These are phyloP conservation scores for Tragelaphus strepsiceros DNA, from an alignment of 2,113 vertebrate species.

Conservation along the genomic window DNA sequence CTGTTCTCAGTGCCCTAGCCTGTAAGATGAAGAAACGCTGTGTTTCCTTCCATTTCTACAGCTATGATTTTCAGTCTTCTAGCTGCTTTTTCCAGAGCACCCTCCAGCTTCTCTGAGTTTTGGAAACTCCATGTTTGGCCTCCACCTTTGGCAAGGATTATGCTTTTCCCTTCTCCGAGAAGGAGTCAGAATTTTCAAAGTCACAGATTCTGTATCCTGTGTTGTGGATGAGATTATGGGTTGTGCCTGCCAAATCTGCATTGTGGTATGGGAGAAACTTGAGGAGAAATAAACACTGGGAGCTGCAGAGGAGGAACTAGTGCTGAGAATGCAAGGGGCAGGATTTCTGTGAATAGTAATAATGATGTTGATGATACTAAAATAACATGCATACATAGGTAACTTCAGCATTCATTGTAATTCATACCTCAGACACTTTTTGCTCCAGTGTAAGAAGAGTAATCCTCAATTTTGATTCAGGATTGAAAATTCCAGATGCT, in stretches of 20 bases:
- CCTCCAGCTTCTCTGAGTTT: background rate
- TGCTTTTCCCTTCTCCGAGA: background rate
- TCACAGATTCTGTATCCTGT: background rate
- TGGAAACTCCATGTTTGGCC: background rate
- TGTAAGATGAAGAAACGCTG: background rate
- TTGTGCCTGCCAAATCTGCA: background rate
- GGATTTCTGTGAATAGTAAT: background rate
- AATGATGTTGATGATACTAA: background rate
- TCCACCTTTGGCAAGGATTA: background rate
- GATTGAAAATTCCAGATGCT: background rate
- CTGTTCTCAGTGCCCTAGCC: background rate
- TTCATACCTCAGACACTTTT: background rate
- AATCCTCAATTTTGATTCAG: background rate
- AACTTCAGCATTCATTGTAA: background rate
- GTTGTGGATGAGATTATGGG: background rate
- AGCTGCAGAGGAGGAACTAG: background rate
- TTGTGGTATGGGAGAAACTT: background rate
- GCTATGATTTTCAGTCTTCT: background rate
- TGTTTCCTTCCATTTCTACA: background rate
- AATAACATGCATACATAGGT: background rate
- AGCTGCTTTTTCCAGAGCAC: background rate
- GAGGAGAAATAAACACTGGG: background rate
- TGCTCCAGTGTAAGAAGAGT: background rate
- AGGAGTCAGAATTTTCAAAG: background rate
- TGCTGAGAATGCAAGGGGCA: background rate